These are phyloP conservation scores for Amia ocellicauda DNA, from an alignment of 2,113 vertebrate genomes.

Conservation along the genomic window DNA sequence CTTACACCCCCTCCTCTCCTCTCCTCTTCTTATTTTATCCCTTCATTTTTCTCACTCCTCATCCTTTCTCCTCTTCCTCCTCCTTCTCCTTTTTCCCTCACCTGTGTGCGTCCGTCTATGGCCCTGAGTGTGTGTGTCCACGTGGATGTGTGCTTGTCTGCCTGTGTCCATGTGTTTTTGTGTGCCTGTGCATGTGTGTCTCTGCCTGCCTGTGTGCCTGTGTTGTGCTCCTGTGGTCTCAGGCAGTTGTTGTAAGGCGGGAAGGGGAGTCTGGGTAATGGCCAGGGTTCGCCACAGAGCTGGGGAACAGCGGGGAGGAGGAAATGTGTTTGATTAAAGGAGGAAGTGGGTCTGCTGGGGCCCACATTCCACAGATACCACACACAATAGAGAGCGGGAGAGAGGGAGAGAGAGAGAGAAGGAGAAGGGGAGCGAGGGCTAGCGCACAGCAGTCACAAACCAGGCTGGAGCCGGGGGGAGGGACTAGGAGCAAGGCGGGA, in stretches of 20 bases:
- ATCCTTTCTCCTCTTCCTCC: neutral
- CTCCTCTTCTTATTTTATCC: neutral
- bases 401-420: slow-evolving; percentile 4
- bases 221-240: slow-evolving; percentile 1
- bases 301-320: slow-evolving; percentile 26
- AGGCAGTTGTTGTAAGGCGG: neutral
- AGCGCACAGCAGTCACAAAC: slow-evolving; percentile 16
- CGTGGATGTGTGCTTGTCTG: too few species aligned
- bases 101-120: too few species aligned
- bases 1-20: neutral
- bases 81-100: too few species aligned
- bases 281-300: slow-evolving; percentile 10
- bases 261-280: slow-evolving; percentile 29
- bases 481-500: slow-evolving; percentile 3
- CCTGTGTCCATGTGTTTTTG: too few species aligned
- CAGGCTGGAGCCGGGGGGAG: slow-evolving; percentile 2
- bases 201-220: neutral
- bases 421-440: neutral
- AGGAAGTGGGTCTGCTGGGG: slow-evolving; percentile 32
- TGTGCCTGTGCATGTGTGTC: too few species aligned
- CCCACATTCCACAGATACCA: slow-evolving; percentile 33
- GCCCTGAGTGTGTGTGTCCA: too few species aligned
- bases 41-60: neutral
- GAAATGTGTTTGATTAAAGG: slow-evolving; percentile 35
- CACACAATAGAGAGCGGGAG: slow-evolving; percentile 29